These are phyloP conservation scores for Antheraea mylitta DNA, from an alignment of 1,140 invertebrate species.

Conservation along the genomic window DNA sequence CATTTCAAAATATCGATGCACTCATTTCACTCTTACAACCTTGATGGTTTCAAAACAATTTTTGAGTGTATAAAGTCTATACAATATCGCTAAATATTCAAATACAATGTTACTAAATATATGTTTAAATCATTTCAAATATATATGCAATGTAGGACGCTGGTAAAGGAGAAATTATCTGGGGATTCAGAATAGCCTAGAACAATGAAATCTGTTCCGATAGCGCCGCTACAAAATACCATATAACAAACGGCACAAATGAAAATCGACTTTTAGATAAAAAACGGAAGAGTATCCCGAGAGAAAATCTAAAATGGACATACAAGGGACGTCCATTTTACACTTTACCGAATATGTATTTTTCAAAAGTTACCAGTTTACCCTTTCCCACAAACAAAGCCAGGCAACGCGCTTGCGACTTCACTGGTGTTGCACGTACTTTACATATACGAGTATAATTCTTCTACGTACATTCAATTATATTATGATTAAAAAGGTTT, in stretches of 20 bases:
- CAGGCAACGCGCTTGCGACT: no score
- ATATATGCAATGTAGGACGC: not conserved
- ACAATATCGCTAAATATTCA: not conserved
- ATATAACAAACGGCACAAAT: slow-evolving; percentile 1
- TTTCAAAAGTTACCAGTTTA: not conserved
- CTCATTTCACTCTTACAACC: no score
- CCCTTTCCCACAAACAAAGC: no score
- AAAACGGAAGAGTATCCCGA: not conserved
- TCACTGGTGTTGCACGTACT: no score
- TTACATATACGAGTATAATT: no score
- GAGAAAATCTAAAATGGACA: slow-evolving; percentile 2
- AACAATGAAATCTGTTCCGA: not conserved
- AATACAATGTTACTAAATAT: not conserved
- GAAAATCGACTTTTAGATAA: slow-evolving; percentile 1
- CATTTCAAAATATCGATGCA: no score
- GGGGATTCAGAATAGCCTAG: not conserved
- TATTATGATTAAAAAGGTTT: no score
- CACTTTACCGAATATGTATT: not conserved
- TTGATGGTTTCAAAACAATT: not conserved
- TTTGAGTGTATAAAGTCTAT: not conserved
- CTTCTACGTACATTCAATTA: no score
- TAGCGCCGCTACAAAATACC: not conserved
- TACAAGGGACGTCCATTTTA: not conserved
- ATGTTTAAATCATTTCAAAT: not conserved
- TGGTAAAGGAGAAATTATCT: not conserved